phyloP scores from a whole-genome alignment of 2,113 vertebrate genomes.

The Ascaphus truei region DNA sequence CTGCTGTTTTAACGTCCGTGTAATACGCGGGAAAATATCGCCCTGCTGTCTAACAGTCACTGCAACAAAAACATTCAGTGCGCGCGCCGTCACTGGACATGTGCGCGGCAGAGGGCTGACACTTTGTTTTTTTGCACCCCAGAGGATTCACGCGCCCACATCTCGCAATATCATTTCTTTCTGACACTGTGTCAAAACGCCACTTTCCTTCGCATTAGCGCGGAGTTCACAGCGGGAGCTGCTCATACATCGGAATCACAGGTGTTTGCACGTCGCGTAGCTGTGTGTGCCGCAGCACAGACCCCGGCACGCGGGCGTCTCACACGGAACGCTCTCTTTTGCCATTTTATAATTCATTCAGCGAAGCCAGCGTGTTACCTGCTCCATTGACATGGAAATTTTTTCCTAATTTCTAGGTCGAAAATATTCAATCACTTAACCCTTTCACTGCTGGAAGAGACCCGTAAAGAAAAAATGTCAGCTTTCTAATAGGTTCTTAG shows the following conservation, averaged over 20 bases:
- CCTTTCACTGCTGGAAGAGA: too few relatives aligned
- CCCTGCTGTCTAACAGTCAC: not conserved
- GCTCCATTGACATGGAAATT: not conserved
- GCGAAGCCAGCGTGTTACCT: not conserved
- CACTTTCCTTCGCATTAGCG: slow-evolving; percentile 40
- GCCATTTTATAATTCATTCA: not conserved
- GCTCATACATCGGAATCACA: slow-evolving; percentile 51
- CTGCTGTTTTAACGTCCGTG: too few relatives aligned
- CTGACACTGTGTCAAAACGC: slow-evolving; percentile 56
- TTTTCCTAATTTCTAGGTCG: not conserved
- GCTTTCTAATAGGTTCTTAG: too few relatives aligned
- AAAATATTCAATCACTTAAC: too few relatives aligned
- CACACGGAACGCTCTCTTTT: not conserved
- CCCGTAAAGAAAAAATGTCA: too few relatives aligned
- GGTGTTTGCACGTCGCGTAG: slow-evolving; percentile 51
- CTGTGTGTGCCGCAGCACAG: slow-evolving; percentile 32
- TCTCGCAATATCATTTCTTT: slow-evolving; percentile 30
- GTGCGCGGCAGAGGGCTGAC: not conserved
- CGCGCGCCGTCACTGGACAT: not conserved
- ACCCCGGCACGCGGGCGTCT: slow-evolving; percentile 42
- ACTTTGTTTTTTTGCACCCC: not conserved
- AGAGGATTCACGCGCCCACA: slow-evolving; percentile 5
- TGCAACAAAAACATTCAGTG: not conserved
- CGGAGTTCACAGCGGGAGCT: slow-evolving; percentile 58
- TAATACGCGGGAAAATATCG: not conserved